Base-by-base conservation (phyloP, 2,888 invertebrate genomes). In the Drosophila neonasuta region DNA sequence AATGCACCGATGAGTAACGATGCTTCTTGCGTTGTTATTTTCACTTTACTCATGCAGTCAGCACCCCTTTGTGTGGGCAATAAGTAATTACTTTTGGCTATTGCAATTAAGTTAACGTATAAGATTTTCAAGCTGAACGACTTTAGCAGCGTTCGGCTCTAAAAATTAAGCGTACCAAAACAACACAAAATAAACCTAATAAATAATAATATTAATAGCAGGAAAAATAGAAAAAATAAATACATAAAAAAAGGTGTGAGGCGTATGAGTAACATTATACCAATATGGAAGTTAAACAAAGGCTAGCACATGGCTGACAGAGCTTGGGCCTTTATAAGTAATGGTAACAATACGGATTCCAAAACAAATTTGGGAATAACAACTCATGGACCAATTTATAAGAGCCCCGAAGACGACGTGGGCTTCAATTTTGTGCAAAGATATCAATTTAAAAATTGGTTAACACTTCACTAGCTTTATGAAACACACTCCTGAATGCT, bases 91-190 rank as follows among this genome's bases (percentile, higher is more conserved):
- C 66, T 63, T 80, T 74, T 64, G 50, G 55, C 58, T 71, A 63
- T 71, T 79, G 80, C 79, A 80, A 74, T 84, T 79, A 81, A 69
- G 52, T 71, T 63, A 74, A 71, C 68, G 80, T 74, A 82, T 79
- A 73, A 58, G 69, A 86, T 88, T 88, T 88, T 88, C 88, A 84
- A 88, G 86, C 87, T 88, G 79, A 88, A 78, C 88, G 88, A 77
- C 79, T 88, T 87, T 74, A 8, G 60, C 70, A 74, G 79, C 77
- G 83, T 81, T 83, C 80, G 80, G 85, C 86, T 86, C 86, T 87
- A 60, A 74, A 86, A 76, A 87, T 58, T 74, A 70, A 79, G 52
- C 67, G 70, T 61, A 85, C 61, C 74, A 52, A 50, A 67, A 61
- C 58, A 74, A 46, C 32, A 29, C 13, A 3, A 55, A 60, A 56